Evolutionary conservation across 2,797 vertebrate species (phyloP), one percentile per base, ranked within the genome.

Genomic region (Crypturellus tataupa): DNA sequence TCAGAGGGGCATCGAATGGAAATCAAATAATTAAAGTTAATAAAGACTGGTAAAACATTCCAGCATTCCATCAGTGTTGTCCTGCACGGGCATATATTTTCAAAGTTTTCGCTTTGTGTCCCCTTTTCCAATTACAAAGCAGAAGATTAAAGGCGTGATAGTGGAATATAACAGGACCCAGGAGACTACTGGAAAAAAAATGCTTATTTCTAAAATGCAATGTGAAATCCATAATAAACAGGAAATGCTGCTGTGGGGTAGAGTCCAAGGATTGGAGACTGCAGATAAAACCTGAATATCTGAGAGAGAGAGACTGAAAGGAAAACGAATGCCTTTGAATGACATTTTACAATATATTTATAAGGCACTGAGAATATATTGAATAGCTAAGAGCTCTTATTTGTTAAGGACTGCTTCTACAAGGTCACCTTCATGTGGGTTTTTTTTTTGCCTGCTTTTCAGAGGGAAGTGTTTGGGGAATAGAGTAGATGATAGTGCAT

Each of bases 51-150:
- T 70, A 84, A 85, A 89, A 39, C 15, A 77, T 53, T 35, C 31
- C 60, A 68, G 35, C 10, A 29, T 87, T 90, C 78, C 29, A 70
- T 62, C 53, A 73, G 17, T 68, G 79, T 6, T 65, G 70, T 65
- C 78, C 68, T 75, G 25, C 1, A 0, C 60, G 85, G 72, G 25
- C 39, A 73, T 85, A 17, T 80, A 62, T 91, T 91, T 95, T 77
- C 71, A 82, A 76, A 85, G 11, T 84, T 81, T 89, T 79, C 60
- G 86, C 39, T 72, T 86, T 81, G 9, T 91, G 17, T 73, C 90
- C 23, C 44, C 14, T 64, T 86, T 93, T 87, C 24, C 51, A 92
- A 23, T 82, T 90, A 80, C 14, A 89, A 93, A 58, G 44, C n/a
- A 71, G 71, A 92, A 92, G 53, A 87, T 92, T 68, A 94, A 84